Base-by-base conservation (phyloP, 2,797 vertebrate species). In the Chelidonichthys spinosus region DNA sequence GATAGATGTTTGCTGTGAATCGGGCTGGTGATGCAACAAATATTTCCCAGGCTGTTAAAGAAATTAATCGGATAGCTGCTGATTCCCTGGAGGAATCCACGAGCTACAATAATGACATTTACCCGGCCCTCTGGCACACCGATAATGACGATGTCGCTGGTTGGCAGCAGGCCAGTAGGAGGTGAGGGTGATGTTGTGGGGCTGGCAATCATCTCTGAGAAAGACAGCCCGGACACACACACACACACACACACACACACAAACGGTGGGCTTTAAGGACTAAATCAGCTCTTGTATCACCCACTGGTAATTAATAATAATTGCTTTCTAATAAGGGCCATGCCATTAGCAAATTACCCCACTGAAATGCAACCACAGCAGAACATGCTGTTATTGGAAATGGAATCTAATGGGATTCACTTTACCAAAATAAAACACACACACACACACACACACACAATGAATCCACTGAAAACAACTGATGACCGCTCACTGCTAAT, bases 41-140 rank as follows among this genome's bases (percentile, higher is more conserved):
- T 94, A 92, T 94, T 94, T 95, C 92, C 90, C 81, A 74, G 88
- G 90, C 92, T 93, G 93, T 94, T 95, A 91, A 89, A 93, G 91
- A 94, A 95, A 94, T 95, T 92, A 94, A 94, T 93, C 89, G 87
- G 88, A 80, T 90, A 89, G 91, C 91, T 88, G 88, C 81, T 78
- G 85, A 90, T 89, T 92, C 94, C 93, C 93, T 7, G 55, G 91
- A 92, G 93, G 89, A 90, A 87, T 92, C 87, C 86, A 79, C 76
- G 76, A 91, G 92, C 90, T 85, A 85, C 92, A 90, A 92, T 93
- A 93, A 94, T 93, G 94, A 92, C 93, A 92, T 94, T 93, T 93
- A 92, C 77, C 82, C 90, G 86, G 88, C 90, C 91, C 90, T 91
- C 92, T 85, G 91, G 91, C 91, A 91, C 89, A 79, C 89, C 85